Percentiles rank a stretch among this genome's conserved stretches.
phyloP scores from a whole-genome alignment of 2,797 vertebrate species.

The Microctenopoma steveboyesi region DNA sequence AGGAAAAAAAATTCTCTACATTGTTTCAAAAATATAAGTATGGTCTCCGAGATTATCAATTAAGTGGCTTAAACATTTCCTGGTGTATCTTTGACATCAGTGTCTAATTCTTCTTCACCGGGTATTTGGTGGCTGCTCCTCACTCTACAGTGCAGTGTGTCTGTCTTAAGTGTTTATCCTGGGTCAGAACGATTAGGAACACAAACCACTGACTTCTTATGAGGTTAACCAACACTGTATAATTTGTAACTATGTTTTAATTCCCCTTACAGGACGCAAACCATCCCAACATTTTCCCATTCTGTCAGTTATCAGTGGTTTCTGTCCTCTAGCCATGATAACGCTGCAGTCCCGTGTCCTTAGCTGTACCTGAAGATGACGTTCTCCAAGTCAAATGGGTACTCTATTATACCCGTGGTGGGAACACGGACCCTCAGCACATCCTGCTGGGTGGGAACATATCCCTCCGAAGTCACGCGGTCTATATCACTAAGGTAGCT shows the following conservation, averaged over 20 bases:
- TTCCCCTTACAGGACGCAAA: neutral
- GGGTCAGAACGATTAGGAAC: conserved; percentile 46
- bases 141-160: conserved; percentile 55
- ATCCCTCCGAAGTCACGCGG: conserved; percentile 79
- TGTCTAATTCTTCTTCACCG: conserved; percentile 58
- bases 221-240: conserved; percentile 27
- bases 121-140: conserved; percentile 52
- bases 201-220: conserved; percentile 69
- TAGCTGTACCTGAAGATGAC: conserved; percentile 84
- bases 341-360: conserved; percentile 57
- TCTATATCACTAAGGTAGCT: conserved; percentile 84
- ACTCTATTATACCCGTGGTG: conserved; percentile 87
- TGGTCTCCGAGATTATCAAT: neutral
- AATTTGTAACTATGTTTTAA: neutral
- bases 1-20: conserved; percentile 16
- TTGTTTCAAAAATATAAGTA: neutral
- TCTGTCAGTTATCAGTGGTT: conserved; percentile 67
- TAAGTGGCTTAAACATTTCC: conserved; percentile 31
- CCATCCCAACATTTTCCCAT: neutral
- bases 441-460: conserved; percentile 85
- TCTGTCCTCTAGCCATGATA: conserved; percentile 53
- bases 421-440: conserved; percentile 85
- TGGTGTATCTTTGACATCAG: conserved; percentile 52
- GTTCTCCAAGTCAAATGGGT: conserved; percentile 87
- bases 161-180: conserved; percentile 43